Base-by-base conservation (phyloP, 2,113 vertebrate genomes). In the Sclerurus mexicanus region DNA sequence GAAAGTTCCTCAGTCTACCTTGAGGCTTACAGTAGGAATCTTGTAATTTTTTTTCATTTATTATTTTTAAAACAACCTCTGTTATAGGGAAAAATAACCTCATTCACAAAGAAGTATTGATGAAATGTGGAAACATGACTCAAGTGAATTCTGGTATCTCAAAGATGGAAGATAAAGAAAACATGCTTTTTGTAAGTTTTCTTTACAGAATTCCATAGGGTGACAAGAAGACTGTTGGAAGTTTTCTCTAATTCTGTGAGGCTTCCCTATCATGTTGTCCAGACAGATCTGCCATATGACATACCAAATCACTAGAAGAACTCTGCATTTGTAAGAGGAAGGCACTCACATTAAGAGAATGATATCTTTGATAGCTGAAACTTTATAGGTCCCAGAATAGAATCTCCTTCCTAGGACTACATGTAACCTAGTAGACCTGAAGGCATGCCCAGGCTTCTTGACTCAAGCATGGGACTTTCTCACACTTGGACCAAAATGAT, bases 261-360 rank as follows among this genome's bases (percentile, higher is more conserved):
- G 4, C 11, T 85, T 81, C 9, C 4, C 12, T 7, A 3, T 44
- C 16, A 19, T 14, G 3, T 49, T 85, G 37, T 39, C 9, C 12
- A 58, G n/a, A 79, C 4, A 60, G 3, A 74, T 75, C 24, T 82
- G 28, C 47, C 14, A 25, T 46, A 13, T 21, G 19, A n/a, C 6
- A 4, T 42, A 10, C 14, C 25, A 67, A 24, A 67, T 67, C 12
- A 37, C 14, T 28, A 50, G 20, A 63, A 11, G 47, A 62, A 44
- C 22, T 66, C 10, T 59, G 22, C 13, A 10, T 6, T 0, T 37
- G 12, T 22, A 62, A 31, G 49, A 85, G 19, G 24, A 40, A 49
- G 40, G 66, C 44, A 69, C 10, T 37, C 0, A 0, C 3, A 31
- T 60, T 30, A 66, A 52, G 55, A 28, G 0, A 6, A 4, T 63